Base-by-base conservation (phyloP, 2,888 invertebrate species). In the Chymomyza amoena region DNA sequence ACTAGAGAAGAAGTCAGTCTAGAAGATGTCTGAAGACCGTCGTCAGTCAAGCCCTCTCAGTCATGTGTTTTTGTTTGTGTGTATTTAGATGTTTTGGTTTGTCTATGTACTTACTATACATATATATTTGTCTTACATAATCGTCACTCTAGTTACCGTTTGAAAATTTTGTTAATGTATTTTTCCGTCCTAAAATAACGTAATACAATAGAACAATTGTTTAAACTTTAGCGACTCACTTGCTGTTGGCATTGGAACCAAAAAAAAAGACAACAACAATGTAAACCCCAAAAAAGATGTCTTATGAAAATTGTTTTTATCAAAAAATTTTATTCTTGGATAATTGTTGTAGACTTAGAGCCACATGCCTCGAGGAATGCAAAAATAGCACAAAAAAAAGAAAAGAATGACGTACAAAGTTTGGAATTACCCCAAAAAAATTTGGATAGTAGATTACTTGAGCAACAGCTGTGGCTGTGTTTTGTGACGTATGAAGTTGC, bases 201-300 rank as follows among this genome's bases (percentile, higher is more conserved):
- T 18, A 54, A 88, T 61, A 84, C 88, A 88, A 84, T 84, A 88
- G 84, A 84, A 88, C 84, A 84, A 84, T 84, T 84, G 84, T 84
- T 84, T 84, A 84, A 84, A 84, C 87, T 86, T 82, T 73, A 78
- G 71, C 54, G 66, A 36, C 65, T 56, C 67, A 39, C 66, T 25
- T 69, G 72, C 73, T 78, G 81, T 88, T 86, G 87, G 87, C 84
- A 80, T 79, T 87, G 79, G 73, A 73, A 72, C 73, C 72, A 77
- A 78, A 73, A 66, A 64, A 61, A 63, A 39, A 65, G 28, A 67
- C 28, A 51, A 73, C 57, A 20, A 69, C 65, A 71, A 69, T 50
- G 54, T 64, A 50, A 61, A 64, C 39, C 18, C n/a, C n/a, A n/a
- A 15, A 68, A 68, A 60, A 61, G 36, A 68, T 64, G 51, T 51